phyloP scores from a whole-genome alignment of 2,113 vertebrate genomes.

The Rhipidura dahli region DNA sequence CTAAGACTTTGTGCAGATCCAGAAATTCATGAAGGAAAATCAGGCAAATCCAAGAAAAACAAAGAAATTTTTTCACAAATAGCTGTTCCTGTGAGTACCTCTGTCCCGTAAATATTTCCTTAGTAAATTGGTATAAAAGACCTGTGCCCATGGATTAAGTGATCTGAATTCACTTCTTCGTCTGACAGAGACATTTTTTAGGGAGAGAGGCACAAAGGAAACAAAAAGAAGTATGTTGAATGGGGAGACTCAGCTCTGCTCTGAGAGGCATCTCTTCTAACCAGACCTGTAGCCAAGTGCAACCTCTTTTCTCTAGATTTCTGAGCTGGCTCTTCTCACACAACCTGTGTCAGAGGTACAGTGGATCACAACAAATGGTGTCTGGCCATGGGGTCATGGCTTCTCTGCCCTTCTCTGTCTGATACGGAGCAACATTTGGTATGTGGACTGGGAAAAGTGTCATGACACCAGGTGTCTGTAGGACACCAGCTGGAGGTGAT shows the following conservation, averaged over 20 bases:
- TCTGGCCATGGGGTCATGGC: neutral
- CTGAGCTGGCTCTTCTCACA: neutral
- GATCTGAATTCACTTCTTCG: neutral
- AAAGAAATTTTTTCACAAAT: neutral
- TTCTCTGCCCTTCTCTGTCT: neutral
- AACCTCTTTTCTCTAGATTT: neutral
- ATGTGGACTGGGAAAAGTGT: neutral
- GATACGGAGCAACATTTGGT: neutral
- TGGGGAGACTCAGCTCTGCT: neutral
- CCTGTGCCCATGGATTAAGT: neutral
- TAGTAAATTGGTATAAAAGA: neutral
- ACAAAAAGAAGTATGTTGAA: neutral
- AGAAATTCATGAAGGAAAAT: neutral
- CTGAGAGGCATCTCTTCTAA: neutral
- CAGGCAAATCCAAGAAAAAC: neutral
- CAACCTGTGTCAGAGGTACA: rapidly evolving
- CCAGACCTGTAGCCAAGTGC: neutral
- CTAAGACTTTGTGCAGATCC: neutral
- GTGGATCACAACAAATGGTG: neutral
- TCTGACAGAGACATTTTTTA: neutral
- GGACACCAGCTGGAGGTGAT: neutral
- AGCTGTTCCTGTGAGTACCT: neutral
- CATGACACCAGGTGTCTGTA: neutral
- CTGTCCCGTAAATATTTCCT: neutral
- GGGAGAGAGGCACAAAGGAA: neutral